phyloP scores from a whole-genome alignment of 2,113 vertebrate species.

The Dermatemys mawii region DNA sequence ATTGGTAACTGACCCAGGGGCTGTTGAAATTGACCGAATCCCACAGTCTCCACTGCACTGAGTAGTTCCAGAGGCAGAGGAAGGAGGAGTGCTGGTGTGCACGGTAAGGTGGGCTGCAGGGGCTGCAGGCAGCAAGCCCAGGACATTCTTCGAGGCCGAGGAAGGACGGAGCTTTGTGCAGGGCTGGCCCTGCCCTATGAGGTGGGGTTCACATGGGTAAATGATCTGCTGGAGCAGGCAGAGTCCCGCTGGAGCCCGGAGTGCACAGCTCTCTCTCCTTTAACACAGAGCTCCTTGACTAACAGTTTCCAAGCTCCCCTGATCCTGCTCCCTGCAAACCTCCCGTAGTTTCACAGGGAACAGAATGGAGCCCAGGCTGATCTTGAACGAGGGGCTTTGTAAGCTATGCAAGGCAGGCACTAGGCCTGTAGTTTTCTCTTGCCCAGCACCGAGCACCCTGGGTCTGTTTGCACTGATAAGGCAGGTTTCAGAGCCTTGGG shows the following conservation, averaged over 20 bases:
- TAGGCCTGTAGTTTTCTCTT: not conserved
- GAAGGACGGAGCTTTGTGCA: not conserved
- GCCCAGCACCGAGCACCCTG: not conserved
- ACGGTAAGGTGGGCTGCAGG: fast-evolving
- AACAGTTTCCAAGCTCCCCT: not conserved
- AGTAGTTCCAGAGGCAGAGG: not conserved
- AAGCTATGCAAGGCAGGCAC: not conserved
- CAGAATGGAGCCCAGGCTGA: not conserved
- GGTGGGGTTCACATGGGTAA: not conserved
- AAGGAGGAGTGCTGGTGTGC: not conserved
- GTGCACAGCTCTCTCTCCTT: not conserved
- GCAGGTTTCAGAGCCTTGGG: not conserved
- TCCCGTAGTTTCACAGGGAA: not conserved
- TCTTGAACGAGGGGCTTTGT: not conserved
- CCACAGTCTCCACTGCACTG: slow-evolving; percentile 42
- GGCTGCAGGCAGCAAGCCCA: fast-evolving
- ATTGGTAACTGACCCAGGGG: slow-evolving; percentile 71
- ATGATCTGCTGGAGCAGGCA: not conserved
- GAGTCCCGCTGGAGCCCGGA: not conserved
- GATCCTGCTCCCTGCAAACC: not conserved
- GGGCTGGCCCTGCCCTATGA: not conserved
- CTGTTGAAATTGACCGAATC: slow-evolving; percentile 66
- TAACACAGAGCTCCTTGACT: not conserved
- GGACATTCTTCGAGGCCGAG: not conserved
- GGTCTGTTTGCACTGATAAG: not conserved